Evolutionary conservation across 2,888 invertebrate genomes (phyloP).

Genomic region (Coremacera marginata): DNA sequence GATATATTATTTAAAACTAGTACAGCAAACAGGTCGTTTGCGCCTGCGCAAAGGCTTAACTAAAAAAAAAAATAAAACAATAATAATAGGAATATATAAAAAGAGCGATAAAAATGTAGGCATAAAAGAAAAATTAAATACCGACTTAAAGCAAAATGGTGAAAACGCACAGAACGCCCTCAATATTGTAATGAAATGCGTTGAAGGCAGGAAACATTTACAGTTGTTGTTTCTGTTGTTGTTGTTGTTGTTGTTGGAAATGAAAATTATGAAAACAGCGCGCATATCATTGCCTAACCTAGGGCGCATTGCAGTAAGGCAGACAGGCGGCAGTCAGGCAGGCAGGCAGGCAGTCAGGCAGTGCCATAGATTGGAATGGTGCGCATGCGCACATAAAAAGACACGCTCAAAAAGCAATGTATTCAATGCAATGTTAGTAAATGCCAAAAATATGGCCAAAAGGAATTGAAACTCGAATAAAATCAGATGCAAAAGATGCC

Average conservation of each 20-base stretch:
- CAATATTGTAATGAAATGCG: constrained; percentile 23
- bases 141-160: constrained; percentile 9
- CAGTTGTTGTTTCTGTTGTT: neutral
- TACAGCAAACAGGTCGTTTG: constrained; percentile 48
- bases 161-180: constrained; percentile 37
- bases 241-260: neutral
- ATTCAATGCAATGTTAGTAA: neutral
- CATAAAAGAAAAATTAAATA: no score
- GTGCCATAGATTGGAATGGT: neutral
- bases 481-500: neutral
- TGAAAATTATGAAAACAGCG: constrained; percentile 4
- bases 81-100: neutral
- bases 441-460: constrained; percentile 20
- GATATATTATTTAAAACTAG: constrained; percentile 49
- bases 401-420: neutral
- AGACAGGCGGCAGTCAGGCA: no score
- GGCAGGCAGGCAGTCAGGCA: no score
- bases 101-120: neutral
- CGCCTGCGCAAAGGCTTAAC: constrained; percentile 45
- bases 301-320: constrained; percentile 49
- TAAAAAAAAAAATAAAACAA: neutral
- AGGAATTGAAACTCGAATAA: constrained; percentile 1
- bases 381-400: constrained; percentile 48
- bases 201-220: constrained; percentile 21
- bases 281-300: constrained; percentile 62